These are phyloP conservation scores for Galeopterus variegatus DNA, from an alignment of 2,113 vertebrate genomes.

Conservation along the genomic window DNA sequence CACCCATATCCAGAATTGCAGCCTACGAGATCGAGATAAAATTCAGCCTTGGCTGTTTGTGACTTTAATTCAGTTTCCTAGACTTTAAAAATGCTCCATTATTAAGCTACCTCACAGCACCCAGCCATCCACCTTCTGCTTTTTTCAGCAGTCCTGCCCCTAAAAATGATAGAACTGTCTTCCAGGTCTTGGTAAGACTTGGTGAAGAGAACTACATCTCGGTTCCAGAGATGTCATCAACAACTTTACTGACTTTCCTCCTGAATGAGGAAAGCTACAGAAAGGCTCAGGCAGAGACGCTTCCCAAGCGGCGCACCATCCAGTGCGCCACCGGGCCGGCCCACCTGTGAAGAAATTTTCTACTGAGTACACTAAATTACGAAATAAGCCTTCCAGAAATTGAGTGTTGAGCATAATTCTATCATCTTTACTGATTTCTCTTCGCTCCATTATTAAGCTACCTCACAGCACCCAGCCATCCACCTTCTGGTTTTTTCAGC, in stretches of 20 bases:
- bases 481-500: background rate
- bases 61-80: slow-evolving; percentile 27
- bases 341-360: no score
- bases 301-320: no score
- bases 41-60: slow-evolving; percentile 34
- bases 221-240: background rate
- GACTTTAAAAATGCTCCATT: no score
- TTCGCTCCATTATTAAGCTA: slow-evolving; percentile 17
- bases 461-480: background rate
- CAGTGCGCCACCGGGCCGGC: no score
- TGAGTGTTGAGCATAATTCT: no score
- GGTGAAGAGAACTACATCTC: background rate
- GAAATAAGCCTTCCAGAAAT: no score
- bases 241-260: background rate
- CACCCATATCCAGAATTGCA: slow-evolving; percentile 30
- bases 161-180: slow-evolving; percentile 10
- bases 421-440: no score
- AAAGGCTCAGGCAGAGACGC: background rate
- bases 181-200: background rate
- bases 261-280: background rate
- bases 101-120: background rate
- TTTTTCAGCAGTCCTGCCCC: background rate
- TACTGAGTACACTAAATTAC: no score
- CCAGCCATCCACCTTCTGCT: background rate
- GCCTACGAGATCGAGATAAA: background rate